These are phyloP conservation scores for Drosophila nr. medialis DNA, from an alignment of 2,888 invertebrate genomes.

Conservation along the genomic window DNA sequence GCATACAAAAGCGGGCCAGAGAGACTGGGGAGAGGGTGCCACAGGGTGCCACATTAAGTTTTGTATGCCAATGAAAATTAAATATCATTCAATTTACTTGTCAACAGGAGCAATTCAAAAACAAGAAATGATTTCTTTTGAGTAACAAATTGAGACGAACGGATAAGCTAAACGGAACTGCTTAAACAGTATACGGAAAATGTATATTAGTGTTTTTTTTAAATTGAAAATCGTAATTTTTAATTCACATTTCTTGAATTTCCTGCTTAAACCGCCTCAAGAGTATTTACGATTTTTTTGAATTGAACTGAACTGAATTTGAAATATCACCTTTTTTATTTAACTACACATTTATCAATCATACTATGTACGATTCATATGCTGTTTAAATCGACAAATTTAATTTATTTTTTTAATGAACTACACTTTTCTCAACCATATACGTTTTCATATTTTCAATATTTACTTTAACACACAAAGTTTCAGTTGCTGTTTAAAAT, in stretches of 20 bases:
- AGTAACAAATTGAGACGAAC: not conserved
- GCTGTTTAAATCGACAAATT: not conserved
- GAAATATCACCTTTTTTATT: not conserved
- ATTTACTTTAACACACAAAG: not conserved
- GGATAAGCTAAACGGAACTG: not conserved
- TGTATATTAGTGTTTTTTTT: not conserved
- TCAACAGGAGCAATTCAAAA: not conserved
- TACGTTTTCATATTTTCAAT: not conserved
- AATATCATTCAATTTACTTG: not conserved
- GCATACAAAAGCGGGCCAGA: conserved; percentile 29
- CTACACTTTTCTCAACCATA: not conserved
- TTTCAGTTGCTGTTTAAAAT: not conserved
- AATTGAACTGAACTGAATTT: too few species aligned
- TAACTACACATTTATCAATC: not conserved
- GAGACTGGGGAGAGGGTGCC: not conserved
- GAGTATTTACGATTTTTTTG: not conserved
- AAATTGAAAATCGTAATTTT: not conserved
- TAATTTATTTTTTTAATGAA: not conserved
- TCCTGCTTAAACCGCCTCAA: not conserved
- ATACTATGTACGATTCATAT: not conserved
- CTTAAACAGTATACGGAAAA: not conserved
- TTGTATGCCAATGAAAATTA: not conserved
- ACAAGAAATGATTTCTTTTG: not conserved
- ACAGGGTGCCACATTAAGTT: not conserved
- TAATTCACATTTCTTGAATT: not conserved